Percentiles rank a stretch among this genome's conserved stretches.
Conservation (phyloP, 2,888 invertebrate genomes). For the Noctua pronuba region DNA sequence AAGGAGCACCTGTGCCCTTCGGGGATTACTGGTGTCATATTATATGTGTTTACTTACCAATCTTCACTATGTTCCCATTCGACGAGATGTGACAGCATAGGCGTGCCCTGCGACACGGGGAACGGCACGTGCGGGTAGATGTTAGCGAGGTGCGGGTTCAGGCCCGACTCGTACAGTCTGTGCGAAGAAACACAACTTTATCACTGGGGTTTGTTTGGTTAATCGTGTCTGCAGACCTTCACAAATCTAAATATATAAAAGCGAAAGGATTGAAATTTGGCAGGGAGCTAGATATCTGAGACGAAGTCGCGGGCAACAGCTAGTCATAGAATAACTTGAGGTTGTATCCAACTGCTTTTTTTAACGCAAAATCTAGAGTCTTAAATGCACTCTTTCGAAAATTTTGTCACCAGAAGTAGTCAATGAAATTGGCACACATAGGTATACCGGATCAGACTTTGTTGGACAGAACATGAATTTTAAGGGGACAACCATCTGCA, state of each 20-base stretch:
- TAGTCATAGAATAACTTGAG: neutral
- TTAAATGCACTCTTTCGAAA: neutral
- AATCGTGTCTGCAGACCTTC: neutral
- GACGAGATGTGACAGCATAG: conserved; percentile 95
- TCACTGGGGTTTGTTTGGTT: neutral
- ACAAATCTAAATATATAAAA: too few species aligned
- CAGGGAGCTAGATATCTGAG: too few species aligned
- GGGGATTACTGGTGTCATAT: neutral
- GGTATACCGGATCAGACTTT: neutral
- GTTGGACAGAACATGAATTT: neutral
- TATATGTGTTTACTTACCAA: conserved; percentile 86
- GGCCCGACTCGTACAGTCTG: conserved; percentile 94
- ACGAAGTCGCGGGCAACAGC: too few species aligned
- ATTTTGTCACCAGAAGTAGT: neutral
- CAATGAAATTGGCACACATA: neutral
- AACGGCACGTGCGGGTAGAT: conserved; percentile 94
- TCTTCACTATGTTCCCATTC: conserved; percentile 96
- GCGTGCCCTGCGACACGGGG: conserved; percentile 96
- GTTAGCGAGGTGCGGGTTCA: conserved; percentile 93
- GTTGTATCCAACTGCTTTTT: neutral
- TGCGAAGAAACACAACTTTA: conserved; percentile 35
- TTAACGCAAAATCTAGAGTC: neutral
- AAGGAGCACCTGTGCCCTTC: neutral
- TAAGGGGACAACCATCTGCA: neutral
- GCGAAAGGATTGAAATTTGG: too few species aligned